Evolutionary conservation across 2,113 vertebrate species (phyloP).

Genomic region (Puffinus mauretanicus): DNA sequence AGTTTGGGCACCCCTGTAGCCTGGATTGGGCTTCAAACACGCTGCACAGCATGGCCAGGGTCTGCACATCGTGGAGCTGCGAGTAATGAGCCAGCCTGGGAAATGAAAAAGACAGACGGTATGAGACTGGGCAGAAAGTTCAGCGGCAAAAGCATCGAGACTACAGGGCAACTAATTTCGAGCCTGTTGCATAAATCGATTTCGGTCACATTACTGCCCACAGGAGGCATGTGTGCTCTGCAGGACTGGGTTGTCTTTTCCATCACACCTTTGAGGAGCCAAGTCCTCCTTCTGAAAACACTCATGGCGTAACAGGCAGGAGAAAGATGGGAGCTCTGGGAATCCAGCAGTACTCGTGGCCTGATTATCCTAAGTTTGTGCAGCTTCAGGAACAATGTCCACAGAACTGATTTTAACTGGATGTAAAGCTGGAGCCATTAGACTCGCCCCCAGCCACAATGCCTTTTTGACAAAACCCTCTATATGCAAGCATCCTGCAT

Average conservation of each 20-base stretch:
- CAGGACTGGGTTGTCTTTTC: neutral
- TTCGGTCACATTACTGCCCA: neutral
- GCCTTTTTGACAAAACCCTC: neutral
- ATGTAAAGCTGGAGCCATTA: neutral
- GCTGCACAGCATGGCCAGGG: slow-evolving; percentile 95
- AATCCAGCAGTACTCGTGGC: neutral
- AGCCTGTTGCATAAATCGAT: neutral
- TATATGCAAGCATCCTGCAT: neutral
- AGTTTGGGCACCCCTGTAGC: slow-evolving; percentile 77
- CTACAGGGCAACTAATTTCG: neutral
- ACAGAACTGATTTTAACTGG: neutral
- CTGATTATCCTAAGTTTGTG: no score
- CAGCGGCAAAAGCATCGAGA: neutral
- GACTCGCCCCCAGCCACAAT: neutral
- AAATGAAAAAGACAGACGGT: neutral
- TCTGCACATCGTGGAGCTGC: slow-evolving; percentile 93
- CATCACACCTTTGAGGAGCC: neutral
- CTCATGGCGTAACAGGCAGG: neutral
- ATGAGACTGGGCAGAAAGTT: neutral
- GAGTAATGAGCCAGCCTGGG: slow-evolving; percentile 93
- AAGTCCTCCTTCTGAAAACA: neutral
- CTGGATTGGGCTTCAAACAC: slow-evolving; percentile 88
- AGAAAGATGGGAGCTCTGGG: neutral
- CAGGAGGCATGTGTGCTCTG: neutral
- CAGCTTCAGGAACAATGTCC: neutral